phyloP scores from a whole-genome alignment of 1,140 invertebrate genomes.

The Sarcophaga bullata region DNA sequence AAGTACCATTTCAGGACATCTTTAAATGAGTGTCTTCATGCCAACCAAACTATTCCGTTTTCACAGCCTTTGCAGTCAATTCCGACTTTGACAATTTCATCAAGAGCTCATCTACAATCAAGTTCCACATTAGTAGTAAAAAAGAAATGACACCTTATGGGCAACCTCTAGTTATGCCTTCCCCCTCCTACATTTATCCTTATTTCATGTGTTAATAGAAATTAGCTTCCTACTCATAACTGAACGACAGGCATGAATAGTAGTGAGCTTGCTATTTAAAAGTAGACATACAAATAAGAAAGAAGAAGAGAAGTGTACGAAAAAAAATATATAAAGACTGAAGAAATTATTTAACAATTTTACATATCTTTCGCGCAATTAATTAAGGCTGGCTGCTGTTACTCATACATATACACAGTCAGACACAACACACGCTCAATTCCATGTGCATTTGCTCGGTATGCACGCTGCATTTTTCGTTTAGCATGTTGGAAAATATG shows the following conservation, averaged over 20 bases:
- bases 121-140: too few species aligned
- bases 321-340: neutral
- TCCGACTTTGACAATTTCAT: too few species aligned
- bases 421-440: too few species aligned
- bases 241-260: neutral
- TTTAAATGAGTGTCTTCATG: too few species aligned
- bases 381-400: constrained; percentile 23
- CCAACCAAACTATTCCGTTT: too few species aligned
- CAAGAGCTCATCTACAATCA: too few species aligned
- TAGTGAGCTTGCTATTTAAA: neutral
- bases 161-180: too few species aligned
- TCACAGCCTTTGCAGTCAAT: too few species aligned
- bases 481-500: neutral
- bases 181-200: too few species aligned
- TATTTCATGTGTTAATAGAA: neutral
- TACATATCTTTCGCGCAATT: constrained; percentile 31
- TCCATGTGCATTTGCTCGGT: neutral
- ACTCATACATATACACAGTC: constrained; percentile 2
- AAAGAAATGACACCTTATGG: too few species aligned
- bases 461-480: neutral
- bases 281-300: neutral
- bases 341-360: constrained; percentile 15
- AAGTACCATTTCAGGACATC: too few species aligned
- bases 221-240: neutral
- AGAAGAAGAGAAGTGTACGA: neutral